Evolutionary conservation across 2,113 vertebrate species (phyloP).

Genomic region (Alosa alosa): DNA sequence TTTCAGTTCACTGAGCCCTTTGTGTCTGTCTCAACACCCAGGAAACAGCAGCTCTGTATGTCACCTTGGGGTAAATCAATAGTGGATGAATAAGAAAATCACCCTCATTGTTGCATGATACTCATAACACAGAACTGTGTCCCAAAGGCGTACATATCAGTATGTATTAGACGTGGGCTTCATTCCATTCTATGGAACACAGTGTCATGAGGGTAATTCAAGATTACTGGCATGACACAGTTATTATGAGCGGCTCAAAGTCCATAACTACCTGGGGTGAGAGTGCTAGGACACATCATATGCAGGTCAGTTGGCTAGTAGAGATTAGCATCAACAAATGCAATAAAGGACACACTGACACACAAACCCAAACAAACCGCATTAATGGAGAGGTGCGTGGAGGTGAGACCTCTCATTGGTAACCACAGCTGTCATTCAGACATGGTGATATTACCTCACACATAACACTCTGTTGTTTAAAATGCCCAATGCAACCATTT

Average conservation of each 20-base stretch:
- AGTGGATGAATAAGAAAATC: background rate
- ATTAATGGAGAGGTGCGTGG: background rate
- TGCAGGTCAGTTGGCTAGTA: slow-evolving; percentile 35
- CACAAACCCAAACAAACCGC: background rate
- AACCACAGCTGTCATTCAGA: background rate
- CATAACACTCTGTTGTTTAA: background rate
- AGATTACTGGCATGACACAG: background rate
- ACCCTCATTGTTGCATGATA: background rate
- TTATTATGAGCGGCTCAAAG: slow-evolving; percentile 32
- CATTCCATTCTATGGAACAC: no score
- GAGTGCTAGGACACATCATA: background rate
- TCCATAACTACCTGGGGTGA: background rate
- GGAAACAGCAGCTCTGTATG: background rate
- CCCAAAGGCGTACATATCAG: background rate
- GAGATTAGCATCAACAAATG: slow-evolving; percentile 22
- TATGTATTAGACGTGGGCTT: background rate
- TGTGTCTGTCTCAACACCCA: no score
- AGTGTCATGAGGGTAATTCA: background rate
- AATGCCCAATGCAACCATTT: background rate
- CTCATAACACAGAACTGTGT: background rate
- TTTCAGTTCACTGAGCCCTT: no score
- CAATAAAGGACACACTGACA: slow-evolving; percentile 25
- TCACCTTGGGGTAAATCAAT: background rate
- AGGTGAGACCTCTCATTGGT: background rate
- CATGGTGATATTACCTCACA: background rate